Conservation (phyloP, 2,797 vertebrate species). For the Lacerta bilineata region DNA sequence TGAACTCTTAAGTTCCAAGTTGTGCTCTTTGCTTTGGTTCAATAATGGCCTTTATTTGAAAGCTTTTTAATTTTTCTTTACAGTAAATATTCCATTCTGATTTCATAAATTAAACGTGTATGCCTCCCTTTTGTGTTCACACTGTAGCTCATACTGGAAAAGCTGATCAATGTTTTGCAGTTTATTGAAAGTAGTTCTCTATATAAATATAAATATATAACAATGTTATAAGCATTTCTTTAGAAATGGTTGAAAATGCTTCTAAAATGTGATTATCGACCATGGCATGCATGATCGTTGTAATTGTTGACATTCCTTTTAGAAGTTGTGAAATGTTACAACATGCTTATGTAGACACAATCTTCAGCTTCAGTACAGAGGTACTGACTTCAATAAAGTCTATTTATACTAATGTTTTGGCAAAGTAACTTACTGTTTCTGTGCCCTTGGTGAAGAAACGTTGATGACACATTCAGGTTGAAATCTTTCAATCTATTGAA, state of each 20-base stretch:
- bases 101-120: constrained; percentile 91
- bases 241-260: constrained; percentile 89
- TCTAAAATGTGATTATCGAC: constrained; percentile 88
- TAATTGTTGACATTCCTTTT: constrained; percentile 94
- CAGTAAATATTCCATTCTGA: constrained; percentile 90
- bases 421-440: constrained; percentile 77
- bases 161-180: constrained; percentile 89
- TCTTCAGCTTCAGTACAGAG: constrained; percentile 89
- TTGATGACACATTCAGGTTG: constrained; percentile 39
- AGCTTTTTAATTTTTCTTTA: constrained; percentile 90
- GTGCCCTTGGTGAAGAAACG: constrained; percentile 51
- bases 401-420: constrained; percentile 83
- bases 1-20: constrained; percentile 82
- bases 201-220: constrained; percentile 75
- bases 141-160: constrained; percentile 88
- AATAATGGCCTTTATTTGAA: constrained; percentile 89
- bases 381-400: constrained; percentile 91
- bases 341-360: constrained; percentile 92
- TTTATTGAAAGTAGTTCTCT: constrained; percentile 91
- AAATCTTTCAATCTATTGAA: background rate
- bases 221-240: constrained; percentile 88
- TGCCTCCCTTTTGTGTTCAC: constrained; percentile 89
- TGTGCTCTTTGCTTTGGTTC: constrained; percentile 88
- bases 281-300: constrained; percentile 91
- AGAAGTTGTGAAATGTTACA: constrained; percentile 91